A percentile compares a stretch with the other conserved stretches of the same genome.
These are phyloP conservation scores for Leptonema lineaticorne DNA, from an alignment of 1,140 invertebrate genomes.

Conservation along the genomic window DNA sequence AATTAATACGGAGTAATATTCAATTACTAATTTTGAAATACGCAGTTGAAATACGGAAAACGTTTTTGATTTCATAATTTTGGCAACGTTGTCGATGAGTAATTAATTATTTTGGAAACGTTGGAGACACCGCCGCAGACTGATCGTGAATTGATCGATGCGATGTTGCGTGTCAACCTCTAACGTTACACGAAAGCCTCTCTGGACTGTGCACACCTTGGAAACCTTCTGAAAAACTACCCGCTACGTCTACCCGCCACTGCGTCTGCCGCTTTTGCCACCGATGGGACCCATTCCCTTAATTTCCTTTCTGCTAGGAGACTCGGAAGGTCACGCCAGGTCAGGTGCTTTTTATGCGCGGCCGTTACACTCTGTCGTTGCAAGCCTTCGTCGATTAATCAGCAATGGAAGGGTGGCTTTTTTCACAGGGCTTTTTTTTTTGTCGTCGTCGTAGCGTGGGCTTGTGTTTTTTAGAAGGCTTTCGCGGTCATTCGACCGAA, in stretches of 20 bases:
- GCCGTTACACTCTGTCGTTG: slow-evolving; percentile 28
- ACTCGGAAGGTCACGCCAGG: slow-evolving; percentile 30
- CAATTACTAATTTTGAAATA: not conserved
- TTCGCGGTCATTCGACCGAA: not conserved
- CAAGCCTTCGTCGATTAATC: slow-evolving; percentile 29
- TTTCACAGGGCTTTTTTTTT: too few species aligned
- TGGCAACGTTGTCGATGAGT: too few species aligned
- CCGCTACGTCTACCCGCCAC: not conserved
- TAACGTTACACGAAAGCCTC: not conserved
- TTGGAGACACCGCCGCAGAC: not conserved
- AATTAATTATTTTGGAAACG: not conserved
- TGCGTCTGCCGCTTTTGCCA: not conserved
- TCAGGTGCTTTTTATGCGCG: slow-evolving; percentile 29
- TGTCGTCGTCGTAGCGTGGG: too few species aligned
- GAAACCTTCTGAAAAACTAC: not conserved
- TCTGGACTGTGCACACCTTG: not conserved
- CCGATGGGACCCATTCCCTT: not conserved
- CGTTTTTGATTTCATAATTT: too few species aligned
- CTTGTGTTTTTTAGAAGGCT: not conserved
- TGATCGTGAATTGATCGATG: slow-evolving; percentile 11
- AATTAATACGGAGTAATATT: not conserved
- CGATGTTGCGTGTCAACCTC: slow-evolving; percentile 21
- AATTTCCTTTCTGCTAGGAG: not conserved
- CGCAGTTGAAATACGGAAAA: too few species aligned
- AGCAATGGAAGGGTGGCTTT: not conserved